A percentile compares a stretch with the other conserved stretches of the same genome.
Conservation (phyloP, 2,113 vertebrate genomes). For the Chionodraco myersi region DNA sequence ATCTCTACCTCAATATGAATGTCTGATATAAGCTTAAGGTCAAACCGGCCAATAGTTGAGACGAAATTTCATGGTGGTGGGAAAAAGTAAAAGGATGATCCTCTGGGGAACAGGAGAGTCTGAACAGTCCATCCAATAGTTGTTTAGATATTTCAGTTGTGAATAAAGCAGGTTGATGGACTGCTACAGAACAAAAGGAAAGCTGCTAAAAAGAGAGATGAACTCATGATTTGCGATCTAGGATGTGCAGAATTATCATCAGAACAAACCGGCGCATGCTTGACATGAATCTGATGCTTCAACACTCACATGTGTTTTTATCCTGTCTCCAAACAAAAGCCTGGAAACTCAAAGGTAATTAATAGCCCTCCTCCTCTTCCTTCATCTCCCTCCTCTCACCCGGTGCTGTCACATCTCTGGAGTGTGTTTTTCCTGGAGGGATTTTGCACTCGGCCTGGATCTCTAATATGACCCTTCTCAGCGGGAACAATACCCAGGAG, state of each 20-base stretch:
- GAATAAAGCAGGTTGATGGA: background rate
- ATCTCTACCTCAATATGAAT: background rate
- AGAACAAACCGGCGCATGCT: background rate
- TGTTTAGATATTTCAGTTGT: background rate
- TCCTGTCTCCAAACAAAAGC: constrained; percentile 54
- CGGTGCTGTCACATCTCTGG: constrained; percentile 37
- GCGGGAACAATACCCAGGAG: constrained; percentile 77
- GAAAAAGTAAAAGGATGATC: background rate
- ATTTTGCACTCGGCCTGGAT: constrained; percentile 68
- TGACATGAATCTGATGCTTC: background rate
- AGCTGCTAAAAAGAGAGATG: background rate
- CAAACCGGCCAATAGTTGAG: background rate
- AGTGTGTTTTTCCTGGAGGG: constrained; percentile 85
- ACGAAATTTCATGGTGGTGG: no score
- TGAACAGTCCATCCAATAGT: background rate
- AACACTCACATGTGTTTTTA: constrained; percentile 25
- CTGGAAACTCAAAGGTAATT: constrained; percentile 66
- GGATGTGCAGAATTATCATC: constrained; percentile 19
- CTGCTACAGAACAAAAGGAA: no score
- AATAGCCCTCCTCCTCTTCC: constrained; percentile 73
- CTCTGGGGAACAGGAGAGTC: background rate
- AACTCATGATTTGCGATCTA: background rate
- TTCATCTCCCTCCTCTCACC: constrained; percentile 45
- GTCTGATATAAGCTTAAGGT: background rate
- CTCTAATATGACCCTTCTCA: constrained; percentile 69